phyloP scores from a whole-genome alignment of 2,888 invertebrate genomes.

The Dugesia japonica region DNA sequence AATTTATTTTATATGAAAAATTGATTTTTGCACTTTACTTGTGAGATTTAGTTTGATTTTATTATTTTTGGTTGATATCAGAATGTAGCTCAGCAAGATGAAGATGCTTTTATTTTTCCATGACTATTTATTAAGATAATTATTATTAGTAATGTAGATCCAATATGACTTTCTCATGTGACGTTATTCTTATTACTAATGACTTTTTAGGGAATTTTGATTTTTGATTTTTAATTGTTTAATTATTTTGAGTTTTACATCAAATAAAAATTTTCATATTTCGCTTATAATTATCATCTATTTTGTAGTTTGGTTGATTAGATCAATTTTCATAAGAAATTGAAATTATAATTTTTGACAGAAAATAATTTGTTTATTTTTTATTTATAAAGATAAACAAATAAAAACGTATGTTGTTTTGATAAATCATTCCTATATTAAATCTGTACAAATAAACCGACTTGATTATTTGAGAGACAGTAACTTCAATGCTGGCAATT shows the following conservation, averaged over 20 bases:
- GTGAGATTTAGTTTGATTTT: neutral
- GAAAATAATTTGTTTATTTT: too few relatives aligned
- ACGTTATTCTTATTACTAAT: too few relatives aligned
- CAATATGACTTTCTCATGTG: neutral
- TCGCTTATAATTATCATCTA: neutral
- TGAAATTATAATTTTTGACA: too few relatives aligned
- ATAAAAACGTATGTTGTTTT: neutral
- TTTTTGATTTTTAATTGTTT: constrained; percentile 12
- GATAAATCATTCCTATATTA: neutral
- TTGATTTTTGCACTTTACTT: constrained; percentile 7
- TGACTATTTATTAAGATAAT: neutral
- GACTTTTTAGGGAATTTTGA: neutral
- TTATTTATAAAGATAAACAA: neutral
- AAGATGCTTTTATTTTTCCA: constrained; percentile 13
- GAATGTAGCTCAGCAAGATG: constrained; percentile 16
- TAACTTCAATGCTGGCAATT: too few relatives aligned
- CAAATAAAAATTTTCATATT: neutral
- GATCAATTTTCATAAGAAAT: too few relatives aligned
- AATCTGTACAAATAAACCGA: neutral
- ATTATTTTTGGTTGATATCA: constrained; percentile 16
- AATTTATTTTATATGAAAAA: constrained; percentile 9
- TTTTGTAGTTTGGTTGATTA: too few relatives aligned
- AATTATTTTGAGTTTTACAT: neutral
- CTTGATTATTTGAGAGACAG: too few relatives aligned
- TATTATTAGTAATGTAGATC: neutral